These are phyloP conservation scores for Poecile montanus DNA, from an alignment of 2,797 vertebrate genomes.

Conservation along the genomic window DNA sequence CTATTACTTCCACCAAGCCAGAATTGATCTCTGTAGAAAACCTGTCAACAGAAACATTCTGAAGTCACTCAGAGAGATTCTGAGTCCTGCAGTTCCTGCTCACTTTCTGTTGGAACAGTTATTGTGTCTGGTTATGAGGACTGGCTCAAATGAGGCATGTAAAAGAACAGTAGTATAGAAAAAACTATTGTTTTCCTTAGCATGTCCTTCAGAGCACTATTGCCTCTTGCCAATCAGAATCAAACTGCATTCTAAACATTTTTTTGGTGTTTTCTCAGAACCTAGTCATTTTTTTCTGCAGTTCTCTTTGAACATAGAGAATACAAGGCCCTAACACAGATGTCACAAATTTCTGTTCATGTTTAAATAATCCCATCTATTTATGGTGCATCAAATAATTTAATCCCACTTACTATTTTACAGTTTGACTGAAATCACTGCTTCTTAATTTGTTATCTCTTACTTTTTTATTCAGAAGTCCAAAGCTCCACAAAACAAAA, in stretches of 20 bases:
- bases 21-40: conserved; percentile 94
- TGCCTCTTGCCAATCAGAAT: not conserved
- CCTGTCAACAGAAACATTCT: conserved; percentile 72
- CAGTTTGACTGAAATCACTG: not conserved
- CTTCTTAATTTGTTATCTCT: not conserved
- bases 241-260: not conserved
- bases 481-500: not conserved
- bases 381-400: not conserved
- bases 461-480: not conserved
- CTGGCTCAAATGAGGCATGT: not conserved
- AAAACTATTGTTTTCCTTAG: not conserved
- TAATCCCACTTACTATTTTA: conserved; percentile 11
- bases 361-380: not conserved
- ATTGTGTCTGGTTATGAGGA: not conserved
- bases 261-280: not conserved
- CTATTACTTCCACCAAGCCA: conserved; percentile 95
- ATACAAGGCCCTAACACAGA: not conserved
- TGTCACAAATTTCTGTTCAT: not conserved
- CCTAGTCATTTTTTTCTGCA: not conserved
- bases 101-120: not conserved
- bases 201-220: not conserved
- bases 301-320: not conserved
- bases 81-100: not conserved
- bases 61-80: not conserved
- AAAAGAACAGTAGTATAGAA: not conserved